Conservation (phyloP, 1,140 invertebrate species). For the Lepidurus couesii region DNA sequence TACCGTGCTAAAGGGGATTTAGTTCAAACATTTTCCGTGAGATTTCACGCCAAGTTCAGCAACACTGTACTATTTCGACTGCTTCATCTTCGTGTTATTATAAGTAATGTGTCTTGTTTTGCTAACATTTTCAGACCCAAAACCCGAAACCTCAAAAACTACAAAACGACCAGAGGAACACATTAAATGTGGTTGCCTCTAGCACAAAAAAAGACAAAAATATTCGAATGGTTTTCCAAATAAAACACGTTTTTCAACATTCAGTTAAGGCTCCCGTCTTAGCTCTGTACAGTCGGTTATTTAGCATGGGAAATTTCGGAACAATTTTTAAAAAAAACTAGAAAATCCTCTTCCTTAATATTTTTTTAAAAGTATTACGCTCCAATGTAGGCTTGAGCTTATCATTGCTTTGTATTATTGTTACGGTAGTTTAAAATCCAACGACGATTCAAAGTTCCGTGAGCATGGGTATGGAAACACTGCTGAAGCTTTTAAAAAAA, state of each 20-base stretch:
- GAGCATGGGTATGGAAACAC: not conserved
- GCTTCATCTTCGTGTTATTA: not conserved
- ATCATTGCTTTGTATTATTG: not conserved
- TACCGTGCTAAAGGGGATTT: conserved; percentile 66
- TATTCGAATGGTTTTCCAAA: not conserved
- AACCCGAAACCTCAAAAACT: not conserved
- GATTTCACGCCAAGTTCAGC: not conserved
- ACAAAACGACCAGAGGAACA: not conserved
- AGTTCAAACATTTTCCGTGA: not conserved
- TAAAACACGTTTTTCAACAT: not conserved
- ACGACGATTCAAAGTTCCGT: too few relatives aligned
- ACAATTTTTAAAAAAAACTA: too few relatives aligned
- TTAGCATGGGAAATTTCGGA: too few relatives aligned
- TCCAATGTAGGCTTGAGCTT: too few relatives aligned
- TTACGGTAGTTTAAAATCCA: not conserved
- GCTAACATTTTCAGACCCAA: not conserved
- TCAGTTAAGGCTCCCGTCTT: not conserved
- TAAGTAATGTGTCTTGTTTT: not conserved
- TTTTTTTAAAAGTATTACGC: too few relatives aligned
- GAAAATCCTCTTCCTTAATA: too few relatives aligned
- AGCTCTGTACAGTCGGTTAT: not conserved
- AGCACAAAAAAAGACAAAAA: not conserved
- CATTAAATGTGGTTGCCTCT: not conserved
- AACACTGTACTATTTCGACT: not conserved
- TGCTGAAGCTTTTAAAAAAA: not conserved